A percentile compares a stretch with the other conserved stretches of the same genome.
These are phyloP conservation scores for Takifugu ocellatus DNA, from an alignment of 2,797 vertebrate genomes.

Conservation along the genomic window DNA sequence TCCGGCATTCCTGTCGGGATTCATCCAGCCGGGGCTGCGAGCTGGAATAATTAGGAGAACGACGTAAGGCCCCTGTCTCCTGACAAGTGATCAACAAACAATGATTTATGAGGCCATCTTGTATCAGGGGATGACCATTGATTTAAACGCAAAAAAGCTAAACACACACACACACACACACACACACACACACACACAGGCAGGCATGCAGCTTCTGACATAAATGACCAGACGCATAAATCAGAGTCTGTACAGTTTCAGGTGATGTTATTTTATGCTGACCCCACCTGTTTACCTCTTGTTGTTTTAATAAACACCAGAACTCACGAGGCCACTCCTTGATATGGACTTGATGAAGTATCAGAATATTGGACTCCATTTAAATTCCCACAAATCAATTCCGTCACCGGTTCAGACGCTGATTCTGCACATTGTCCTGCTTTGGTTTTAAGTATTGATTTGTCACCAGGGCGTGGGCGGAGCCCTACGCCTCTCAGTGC, in stretches of 20 bases:
- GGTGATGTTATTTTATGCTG: conserved; percentile 57
- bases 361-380: conserved; percentile 37
- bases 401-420: conserved; percentile 52
- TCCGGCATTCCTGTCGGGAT: conserved; percentile 63
- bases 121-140: conserved; percentile 84
- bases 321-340: conserved; percentile 33
- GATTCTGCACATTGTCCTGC: conserved; percentile 55
- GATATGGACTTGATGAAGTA: conserved; percentile 49
- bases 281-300: conserved; percentile 53
- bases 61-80: conserved; percentile 65
- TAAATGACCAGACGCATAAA: conserved; percentile 62
- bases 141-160: conserved; percentile 72
- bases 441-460: conserved; percentile 62
- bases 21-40: conserved; percentile 60
- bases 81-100: conserved; percentile 79
- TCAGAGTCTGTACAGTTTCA: conserved; percentile 49
- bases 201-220: conserved; percentile 39
- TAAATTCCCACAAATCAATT: conserved; percentile 57
- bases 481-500: conserved; percentile 15
- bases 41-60: conserved; percentile 72
- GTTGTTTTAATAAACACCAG: conserved; percentile 57
- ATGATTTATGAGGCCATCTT: conserved; percentile 84
- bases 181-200: conserved; percentile 6
- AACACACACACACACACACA: conserved; percentile 32
- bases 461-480: conserved; percentile 38